phyloP scores from a whole-genome alignment of 2,113 vertebrate genomes.

The Nyctibius bracteatus region DNA sequence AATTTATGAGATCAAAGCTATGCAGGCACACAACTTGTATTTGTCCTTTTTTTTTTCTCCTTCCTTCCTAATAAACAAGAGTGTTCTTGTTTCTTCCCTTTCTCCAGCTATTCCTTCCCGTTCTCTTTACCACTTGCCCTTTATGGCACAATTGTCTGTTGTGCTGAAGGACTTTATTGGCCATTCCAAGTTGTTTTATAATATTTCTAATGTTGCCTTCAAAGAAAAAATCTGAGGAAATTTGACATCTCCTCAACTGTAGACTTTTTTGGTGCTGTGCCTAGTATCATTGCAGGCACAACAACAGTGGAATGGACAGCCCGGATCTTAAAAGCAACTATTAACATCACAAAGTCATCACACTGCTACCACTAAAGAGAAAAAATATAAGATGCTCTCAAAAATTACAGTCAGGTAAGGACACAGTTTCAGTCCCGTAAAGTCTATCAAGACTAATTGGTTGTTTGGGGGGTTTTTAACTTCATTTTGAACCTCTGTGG shows the following conservation, averaged over 20 bases:
- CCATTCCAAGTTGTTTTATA: not conserved
- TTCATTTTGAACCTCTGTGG: not conserved
- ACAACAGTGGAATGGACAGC: not conserved
- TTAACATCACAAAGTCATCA: not conserved
- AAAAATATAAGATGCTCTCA: not conserved
- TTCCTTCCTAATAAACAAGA: not conserved
- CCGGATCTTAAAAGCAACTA: fast-evolving
- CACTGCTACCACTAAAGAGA: not conserved
- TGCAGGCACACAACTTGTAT: not conserved
- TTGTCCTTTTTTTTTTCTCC: not conserved
- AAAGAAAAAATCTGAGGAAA: not conserved
- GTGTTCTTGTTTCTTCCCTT: not conserved
- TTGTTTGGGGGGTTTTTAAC: not conserved
- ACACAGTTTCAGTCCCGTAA: not conserved
- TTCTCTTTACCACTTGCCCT: not conserved
- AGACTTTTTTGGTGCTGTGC: not conserved
- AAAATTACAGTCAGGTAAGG: not conserved
- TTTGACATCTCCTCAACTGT: not conserved
- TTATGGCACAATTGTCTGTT: not conserved
- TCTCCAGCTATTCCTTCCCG: not conserved
- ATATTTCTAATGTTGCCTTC: not conserved
- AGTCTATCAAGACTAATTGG: too few relatives aligned
- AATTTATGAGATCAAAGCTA: not conserved
- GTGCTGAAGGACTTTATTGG: not conserved
- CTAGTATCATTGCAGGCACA: not conserved